Evolutionary conservation across 1,140 invertebrate species (phyloP).

Genomic region (Drosophila chauvacae): DNA sequence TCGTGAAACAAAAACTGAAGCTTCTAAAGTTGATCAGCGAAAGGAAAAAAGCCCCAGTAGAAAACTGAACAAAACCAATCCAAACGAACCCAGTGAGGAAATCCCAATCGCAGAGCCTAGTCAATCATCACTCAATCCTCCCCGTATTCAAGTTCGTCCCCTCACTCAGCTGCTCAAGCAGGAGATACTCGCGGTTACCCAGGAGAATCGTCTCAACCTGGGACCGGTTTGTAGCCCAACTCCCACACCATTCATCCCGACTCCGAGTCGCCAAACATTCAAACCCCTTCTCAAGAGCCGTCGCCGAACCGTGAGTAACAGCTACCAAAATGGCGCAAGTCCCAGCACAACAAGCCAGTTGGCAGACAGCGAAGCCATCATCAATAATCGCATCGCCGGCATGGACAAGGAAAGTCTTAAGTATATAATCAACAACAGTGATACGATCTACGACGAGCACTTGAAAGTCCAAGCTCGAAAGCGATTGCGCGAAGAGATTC

Average conservation of each 20-base stretch:
- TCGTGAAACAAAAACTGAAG: slow-evolving; percentile 1
- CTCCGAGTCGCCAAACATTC: background rate
- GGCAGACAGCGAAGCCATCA: slow-evolving; percentile 9
- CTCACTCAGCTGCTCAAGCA: slow-evolving; percentile 57
- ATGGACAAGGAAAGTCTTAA: slow-evolving; percentile 76
- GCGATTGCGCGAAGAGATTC: slow-evolving; percentile 69
- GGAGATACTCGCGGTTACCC: slow-evolving; percentile 50
- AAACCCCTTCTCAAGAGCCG: slow-evolving; percentile 10
- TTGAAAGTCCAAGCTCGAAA: slow-evolving; percentile 68
- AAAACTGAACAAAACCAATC: background rate
- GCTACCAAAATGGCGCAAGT: background rate
- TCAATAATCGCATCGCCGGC: slow-evolving; percentile 63
- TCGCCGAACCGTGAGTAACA: slow-evolving; percentile 38
- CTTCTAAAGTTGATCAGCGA: slow-evolving; percentile 3
- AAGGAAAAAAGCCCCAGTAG: background rate
- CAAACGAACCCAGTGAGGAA: background rate
- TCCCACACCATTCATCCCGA: background rate
- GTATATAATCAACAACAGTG: slow-evolving; percentile 76
- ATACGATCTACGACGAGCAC: slow-evolving; percentile 75
- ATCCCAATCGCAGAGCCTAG: background rate
- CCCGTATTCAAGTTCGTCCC: slow-evolving; percentile 67
- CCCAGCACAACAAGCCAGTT: background rate
- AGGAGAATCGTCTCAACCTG: slow-evolving; percentile 27
- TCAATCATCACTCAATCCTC: slow-evolving; percentile 6
- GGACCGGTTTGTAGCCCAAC: background rate